A percentile compares a stretch with the other conserved stretches of the same genome.
Conservation (phyloP, 92 coral and sea anemone species). For the Phenganax stokvisi region DNA sequence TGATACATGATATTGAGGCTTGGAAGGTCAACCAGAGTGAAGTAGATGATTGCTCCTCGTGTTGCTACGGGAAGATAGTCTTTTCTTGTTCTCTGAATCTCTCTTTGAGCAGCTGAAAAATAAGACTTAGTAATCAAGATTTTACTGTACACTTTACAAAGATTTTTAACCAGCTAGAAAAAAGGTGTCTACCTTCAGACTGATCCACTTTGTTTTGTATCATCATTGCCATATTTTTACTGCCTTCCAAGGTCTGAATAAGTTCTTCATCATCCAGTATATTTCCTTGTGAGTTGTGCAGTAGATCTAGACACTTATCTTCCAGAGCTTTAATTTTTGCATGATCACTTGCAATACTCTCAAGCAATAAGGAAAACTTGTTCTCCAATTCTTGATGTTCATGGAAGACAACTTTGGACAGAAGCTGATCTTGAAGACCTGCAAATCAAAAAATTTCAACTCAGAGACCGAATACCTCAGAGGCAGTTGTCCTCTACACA, state of each 20-base stretch:
- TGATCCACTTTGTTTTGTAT: conserved; percentile 77
- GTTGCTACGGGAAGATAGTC: conserved; percentile 82
- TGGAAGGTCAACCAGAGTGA: conserved; percentile 75
- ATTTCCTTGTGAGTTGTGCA: conserved; percentile 80
- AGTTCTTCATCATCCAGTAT: conserved; percentile 92
- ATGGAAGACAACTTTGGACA: conserved; percentile 83
- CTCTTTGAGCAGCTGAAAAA: conserved; percentile 1
- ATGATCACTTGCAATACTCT: conserved; percentile 71
- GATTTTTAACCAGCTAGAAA: background rate
- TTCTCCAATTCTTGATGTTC: conserved; percentile 82
- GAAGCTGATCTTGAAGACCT: conserved; percentile 77
- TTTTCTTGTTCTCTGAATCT: conserved; percentile 66
- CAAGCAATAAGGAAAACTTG: conserved; percentile 58
- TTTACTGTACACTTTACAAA: background rate
- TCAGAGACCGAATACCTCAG: no score
- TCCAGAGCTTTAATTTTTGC: conserved; percentile 79
- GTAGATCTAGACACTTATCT: conserved; percentile 70
- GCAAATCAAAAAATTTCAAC: background rate
- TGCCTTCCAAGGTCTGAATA: conserved; percentile 76
- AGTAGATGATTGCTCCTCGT: conserved; percentile 87
- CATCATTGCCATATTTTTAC: conserved; percentile 83
- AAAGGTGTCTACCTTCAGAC: conserved; percentile 72
- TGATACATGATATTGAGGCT: conserved; percentile 88
- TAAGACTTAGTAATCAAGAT: background rate
- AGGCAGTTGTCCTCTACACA: no score